phyloP scores from a whole-genome alignment of 2,888 invertebrate genomes.

The Spodoptera exigua region DNA sequence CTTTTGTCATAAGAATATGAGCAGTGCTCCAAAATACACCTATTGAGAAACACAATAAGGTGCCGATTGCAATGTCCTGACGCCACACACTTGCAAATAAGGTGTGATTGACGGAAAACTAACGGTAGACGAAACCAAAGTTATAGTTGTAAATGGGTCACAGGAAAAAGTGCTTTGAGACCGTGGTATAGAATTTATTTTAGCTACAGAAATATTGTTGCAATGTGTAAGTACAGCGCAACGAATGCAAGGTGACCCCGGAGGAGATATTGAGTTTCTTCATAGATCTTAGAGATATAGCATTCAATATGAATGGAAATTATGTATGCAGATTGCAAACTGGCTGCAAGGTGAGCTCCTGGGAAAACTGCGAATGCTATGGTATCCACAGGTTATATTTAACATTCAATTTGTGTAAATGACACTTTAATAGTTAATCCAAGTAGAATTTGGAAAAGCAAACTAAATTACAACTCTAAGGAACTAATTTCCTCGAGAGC shows the following conservation, averaged over 20 bases:
- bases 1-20: slow-evolving; percentile 41
- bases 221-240: slow-evolving; percentile 63
- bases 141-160: slow-evolving; percentile 63
- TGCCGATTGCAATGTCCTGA: slow-evolving; percentile 60
- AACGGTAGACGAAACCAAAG: slow-evolving; percentile 69
- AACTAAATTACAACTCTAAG: background rate
- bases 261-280: slow-evolving; percentile 70
- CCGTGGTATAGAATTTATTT: slow-evolving; percentile 47
- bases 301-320: slow-evolving; percentile 46
- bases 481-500: background rate
- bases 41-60: slow-evolving; percentile 64
- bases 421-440: slow-evolving; percentile 25
- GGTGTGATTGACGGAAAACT: slow-evolving; percentile 76
- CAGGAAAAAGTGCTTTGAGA: slow-evolving; percentile 68
- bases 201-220: slow-evolving; percentile 58
- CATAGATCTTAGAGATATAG: slow-evolving; percentile 64
- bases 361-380: slow-evolving; percentile 28
- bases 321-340: slow-evolving; percentile 30
- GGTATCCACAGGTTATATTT: slow-evolving; percentile 17
- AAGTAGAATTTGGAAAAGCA: background rate
- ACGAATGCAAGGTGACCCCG: slow-evolving; percentile 80
- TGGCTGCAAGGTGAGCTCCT: slow-evolving; percentile 37
- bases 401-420: slow-evolving; percentile 29
- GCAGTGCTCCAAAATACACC: slow-evolving; percentile 56
- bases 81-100: slow-evolving; percentile 66